Base-by-base conservation (phyloP, 1,140 invertebrate genomes). In the Drosophila kurseongensis region DNA sequence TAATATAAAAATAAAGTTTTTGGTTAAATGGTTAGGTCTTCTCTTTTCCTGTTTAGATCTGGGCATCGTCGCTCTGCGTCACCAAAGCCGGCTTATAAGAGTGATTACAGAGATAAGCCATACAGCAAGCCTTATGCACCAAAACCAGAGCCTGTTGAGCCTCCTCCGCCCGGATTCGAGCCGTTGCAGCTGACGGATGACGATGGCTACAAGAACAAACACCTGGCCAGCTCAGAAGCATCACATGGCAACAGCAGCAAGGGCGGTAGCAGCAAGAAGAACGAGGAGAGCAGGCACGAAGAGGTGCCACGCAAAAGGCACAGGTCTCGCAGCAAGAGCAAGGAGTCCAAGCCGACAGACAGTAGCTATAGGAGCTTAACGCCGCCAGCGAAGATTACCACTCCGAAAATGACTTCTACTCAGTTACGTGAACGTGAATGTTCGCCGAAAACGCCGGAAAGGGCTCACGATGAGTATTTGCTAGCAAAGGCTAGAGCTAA, bases 131-230 rank as follows among this genome's bases (percentile, higher is more conserved):
- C 72, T 0, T 66, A 73, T 35, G 66, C 52, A 4, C 36, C 67
- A 5, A 88, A 69, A 12, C 23, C 50, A 23, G 84, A 88, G 12
- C 48, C 52, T n/a, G 18, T 80, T 23, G 84, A 88, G 51, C 84
- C 84, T 0, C 84, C 84, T 2, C 84, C 84, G 6, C 84, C 84
- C 7, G 84, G 84, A 0, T 88, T 88, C 32, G 84, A 88, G 42
- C 74, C 77, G 0, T 16, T 84, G 27, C 84, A 67, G 45, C 38
- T 80, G 45, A 13, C 55, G 14, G 84, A 88, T 10, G 75, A 74
- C 18, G 83, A 89, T 5, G 59, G 40, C 1, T 73, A 84, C 14
- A 63, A 59, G 12, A 55, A 63, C 61, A 54, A 77, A 32, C 51
- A 54, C n/a, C 8, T 14, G 14, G 18, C 63, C 23, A 36, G 35